Evolutionary conservation across 2,113 vertebrate genomes (phyloP), one percentile per base, ranked within the genome.

Genomic region (Aramus guarauna): DNA sequence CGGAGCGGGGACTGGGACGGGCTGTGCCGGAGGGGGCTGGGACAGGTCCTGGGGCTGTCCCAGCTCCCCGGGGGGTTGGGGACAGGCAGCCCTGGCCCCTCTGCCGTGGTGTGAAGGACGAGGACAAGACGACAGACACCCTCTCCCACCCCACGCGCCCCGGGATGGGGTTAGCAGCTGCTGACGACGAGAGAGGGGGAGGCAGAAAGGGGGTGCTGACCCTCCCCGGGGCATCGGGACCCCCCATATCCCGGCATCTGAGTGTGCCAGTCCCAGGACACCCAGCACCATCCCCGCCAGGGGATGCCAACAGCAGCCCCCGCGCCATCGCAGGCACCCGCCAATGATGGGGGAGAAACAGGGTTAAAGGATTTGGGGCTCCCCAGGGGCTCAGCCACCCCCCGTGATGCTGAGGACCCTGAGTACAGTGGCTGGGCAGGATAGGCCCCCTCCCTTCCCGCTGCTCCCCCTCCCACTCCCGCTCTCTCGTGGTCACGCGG

Each of bases 401-500:
- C 34, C 15, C 23, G 2, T 4, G 9, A 11, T 8, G 8, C 7
- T 22, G 85, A 69, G 69, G 66, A 75, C 39, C 21, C 34, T n/a
- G 62, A 64, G 48, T 63, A 67, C 67, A n/a, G 39, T 4, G 37
- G 29, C 9, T 15, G 12, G 68, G 63, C n/a, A 37, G 67, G 74
- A n/a, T 45, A 47, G 36, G 17, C 5, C 34, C 71, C 85, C 87
- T 47, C 30, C 84, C 74, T 29, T n/a, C 23, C 18, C 12, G 5
- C 52, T 3, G 39, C 18, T 26, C 24, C 48, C 74, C 43, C 72
- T 37, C 82, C 85, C 77, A 92, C 92, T 94, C 88, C 97, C 85
- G 2, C 83, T 97, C 97, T 98, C 98, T 98, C 98, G 82, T 96
- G 97, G 98, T 98, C 98, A 91, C 96, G 96, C 83, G 53, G n/a